phyloP scores from a whole-genome alignment of 2,113 vertebrate genomes.

The Variabilichromis moorii region DNA sequence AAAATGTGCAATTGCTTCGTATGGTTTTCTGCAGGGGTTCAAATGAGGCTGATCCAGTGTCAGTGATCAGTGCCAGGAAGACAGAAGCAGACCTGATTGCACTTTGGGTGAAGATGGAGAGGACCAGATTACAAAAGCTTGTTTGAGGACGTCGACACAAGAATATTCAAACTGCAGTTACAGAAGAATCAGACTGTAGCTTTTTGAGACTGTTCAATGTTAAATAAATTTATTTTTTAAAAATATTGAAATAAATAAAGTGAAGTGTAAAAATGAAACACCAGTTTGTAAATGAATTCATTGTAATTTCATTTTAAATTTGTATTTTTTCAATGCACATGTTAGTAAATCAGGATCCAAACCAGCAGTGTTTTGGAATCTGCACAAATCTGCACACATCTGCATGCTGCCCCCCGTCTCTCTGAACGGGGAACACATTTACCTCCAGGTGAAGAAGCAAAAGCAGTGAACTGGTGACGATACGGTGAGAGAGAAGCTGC shows the following conservation, averaged over 20 bases:
- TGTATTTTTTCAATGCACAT: background rate
- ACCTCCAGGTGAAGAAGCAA: background rate
- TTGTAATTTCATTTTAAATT: background rate
- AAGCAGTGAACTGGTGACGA: background rate
- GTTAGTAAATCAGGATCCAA: background rate
- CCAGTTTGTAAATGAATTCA: rapidly evolving
- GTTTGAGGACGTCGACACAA: background rate
- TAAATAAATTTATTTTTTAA: background rate
- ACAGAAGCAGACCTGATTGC: slow-evolving; percentile 73
- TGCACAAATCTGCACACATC: rapidly evolving
- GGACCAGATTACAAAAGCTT: background rate
- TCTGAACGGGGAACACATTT: rapidly evolving
- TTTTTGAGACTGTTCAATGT: background rate
- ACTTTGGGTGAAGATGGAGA: slow-evolving; percentile 74
- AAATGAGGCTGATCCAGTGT: slow-evolving; percentile 74
- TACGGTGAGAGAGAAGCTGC: background rate
- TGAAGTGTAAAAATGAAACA: background rate
- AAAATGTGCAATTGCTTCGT: rapidly evolving
- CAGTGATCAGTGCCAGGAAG: slow-evolving; percentile 69
- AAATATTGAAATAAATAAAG: background rate
- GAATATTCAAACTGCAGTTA: background rate
- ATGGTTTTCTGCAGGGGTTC: slow-evolving; percentile 61
- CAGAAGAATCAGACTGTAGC: background rate
- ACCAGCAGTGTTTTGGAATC: background rate
- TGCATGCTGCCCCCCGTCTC: background rate